A percentile compares a stretch with the other conserved stretches of the same genome.
phyloP scores from a whole-genome alignment of 2,113 vertebrate genomes.

The Narcine bancroftii region DNA sequence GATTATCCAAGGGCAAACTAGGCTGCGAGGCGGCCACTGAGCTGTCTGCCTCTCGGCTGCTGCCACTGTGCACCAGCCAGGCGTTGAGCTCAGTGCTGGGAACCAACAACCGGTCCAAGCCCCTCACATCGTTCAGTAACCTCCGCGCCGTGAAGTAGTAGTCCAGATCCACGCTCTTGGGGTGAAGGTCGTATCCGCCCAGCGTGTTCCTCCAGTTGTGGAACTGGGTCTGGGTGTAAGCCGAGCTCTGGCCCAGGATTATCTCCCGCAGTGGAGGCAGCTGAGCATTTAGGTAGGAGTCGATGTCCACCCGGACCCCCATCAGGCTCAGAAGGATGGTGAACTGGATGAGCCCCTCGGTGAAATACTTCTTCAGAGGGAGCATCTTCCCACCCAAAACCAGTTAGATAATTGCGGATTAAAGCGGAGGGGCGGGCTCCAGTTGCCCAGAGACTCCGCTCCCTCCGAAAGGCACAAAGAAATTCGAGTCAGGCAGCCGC shows the following conservation, averaged over 20 bases:
- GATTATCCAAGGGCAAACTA: conserved; percentile 73
- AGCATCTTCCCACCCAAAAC: conserved; percentile 80
- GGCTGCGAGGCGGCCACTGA: conserved; percentile 73
- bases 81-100: conserved; percentile 83
- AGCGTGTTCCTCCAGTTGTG: conserved; percentile 92
- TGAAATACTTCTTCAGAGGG: conserved; percentile 99
- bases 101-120: conserved; percentile 82
- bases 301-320: conserved; percentile 93
- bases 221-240: conserved; percentile 98
- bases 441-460: neutral
- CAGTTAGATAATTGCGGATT: neutral
- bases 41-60: conserved; percentile 71
- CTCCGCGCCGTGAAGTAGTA: conserved; percentile 81
- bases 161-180: conserved; percentile 92
- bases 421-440: neutral
- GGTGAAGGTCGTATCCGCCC: conserved; percentile 95
- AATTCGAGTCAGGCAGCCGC: too few species aligned
- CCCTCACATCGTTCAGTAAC: conserved; percentile 85
- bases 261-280: conserved; percentile 91
- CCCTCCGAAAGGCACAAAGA: too few species aligned
- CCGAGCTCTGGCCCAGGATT: conserved; percentile 96
- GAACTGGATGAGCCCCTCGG: conserved; percentile 99
- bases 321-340: conserved; percentile 97
- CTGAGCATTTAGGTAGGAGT: conserved; percentile 87
- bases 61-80: conserved; percentile 81